Percentiles rank a stretch among this genome's conserved stretches.
Evolutionary conservation across 2,797 vertebrate genomes (phyloP).

Genomic region (Pseudopleuronectes americanus): DNA sequence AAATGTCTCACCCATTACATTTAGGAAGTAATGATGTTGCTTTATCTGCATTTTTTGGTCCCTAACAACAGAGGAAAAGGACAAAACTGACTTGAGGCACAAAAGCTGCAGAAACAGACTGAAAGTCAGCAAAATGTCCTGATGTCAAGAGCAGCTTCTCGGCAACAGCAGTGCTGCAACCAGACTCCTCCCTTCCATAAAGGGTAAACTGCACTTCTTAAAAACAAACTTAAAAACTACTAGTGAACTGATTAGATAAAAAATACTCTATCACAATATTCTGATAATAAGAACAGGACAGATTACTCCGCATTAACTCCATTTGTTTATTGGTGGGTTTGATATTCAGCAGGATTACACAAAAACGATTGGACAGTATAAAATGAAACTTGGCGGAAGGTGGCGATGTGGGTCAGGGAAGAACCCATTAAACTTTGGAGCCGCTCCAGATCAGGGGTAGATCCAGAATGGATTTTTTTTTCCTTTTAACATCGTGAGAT

Average conservation of each 20-base stretch:
- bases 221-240: not conserved
- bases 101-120: conserved; percentile 17
- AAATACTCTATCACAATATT: not conserved
- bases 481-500: not conserved
- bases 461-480: not conserved
- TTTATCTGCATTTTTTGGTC: not conserved
- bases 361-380: no score
- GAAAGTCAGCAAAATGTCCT: conserved; percentile 1
- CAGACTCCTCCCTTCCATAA: not conserved
- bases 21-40: not conserved
- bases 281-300: not conserved
- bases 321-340: no score
- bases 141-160: not conserved
- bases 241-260: not conserved
- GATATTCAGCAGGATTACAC: no score
- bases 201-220: not conserved
- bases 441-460: no score
- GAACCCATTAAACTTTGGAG: no score
- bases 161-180: not conserved
- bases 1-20: not conserved
- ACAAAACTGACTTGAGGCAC: conserved; percentile 11
- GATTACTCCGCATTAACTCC: no score
- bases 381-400: no score
- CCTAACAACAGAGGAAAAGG: not conserved
- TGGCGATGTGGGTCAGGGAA: no score